Evolutionary conservation across 2,113 vertebrate species (phyloP), one percentile per base, ranked within the genome.

Genomic region (Aythya baeri): DNA sequence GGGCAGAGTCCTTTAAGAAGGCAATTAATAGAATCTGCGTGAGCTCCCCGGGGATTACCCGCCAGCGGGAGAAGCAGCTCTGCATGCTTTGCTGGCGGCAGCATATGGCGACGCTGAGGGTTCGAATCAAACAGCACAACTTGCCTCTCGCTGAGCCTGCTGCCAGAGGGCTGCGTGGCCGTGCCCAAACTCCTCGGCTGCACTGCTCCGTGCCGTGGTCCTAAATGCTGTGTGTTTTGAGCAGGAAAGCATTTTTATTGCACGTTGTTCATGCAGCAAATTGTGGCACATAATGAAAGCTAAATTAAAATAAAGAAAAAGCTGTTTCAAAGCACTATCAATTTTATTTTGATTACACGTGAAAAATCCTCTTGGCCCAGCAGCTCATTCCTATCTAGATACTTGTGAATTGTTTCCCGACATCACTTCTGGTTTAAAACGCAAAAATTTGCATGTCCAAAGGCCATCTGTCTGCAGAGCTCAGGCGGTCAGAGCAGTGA

Each of bases 41-140:
- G 92, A 91, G 86, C 80, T 96, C 55, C 71, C 67, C 0, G 3
- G 77, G 86, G 94, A 94, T 91, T 94, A 96, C n/a, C 87, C 79
- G 77, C 11, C 77, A 92, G 83, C 77, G 73, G 90, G 66, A 95
- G 96, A 94, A 87, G 86, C 90, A 82, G 86, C 83, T 92, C 62
- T 59, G 7, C 70, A 88, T 80, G 84, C 91, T 86, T 65, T 95
- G 74, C 91, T 36, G 80, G 80, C 27, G 4, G 89, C 86, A 95
- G 83, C 96, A 91, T 92, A 95, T 92, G 94, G 96, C 0, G 6
- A 59, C 63, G 31, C 71, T 77, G 3, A 0, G n/a, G 52, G 17
- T 10, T 66, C 68, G 88, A 87, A 84, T 92, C 62, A 96, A 95
- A 23, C 43, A 58, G 27, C 1, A 61, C 46, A 90, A 72, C 86